Evolutionary conservation across 2,888 invertebrate species (phyloP).

Genomic region (Eurois occulta): DNA sequence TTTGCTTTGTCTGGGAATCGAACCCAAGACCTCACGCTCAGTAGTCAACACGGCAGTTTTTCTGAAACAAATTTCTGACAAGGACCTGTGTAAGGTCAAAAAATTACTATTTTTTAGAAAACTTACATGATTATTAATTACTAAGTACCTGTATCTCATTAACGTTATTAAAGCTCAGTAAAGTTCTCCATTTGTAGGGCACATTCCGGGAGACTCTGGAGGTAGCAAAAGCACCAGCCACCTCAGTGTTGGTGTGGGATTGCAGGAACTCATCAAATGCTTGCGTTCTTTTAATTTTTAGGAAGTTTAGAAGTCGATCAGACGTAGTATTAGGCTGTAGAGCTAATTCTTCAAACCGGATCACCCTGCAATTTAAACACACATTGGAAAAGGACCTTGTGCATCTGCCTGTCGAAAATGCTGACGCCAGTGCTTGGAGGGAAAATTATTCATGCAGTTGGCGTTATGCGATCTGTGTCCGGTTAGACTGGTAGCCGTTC

Average conservation of each 20-base stretch:
- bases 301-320: slow-evolving; percentile 93
- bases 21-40: not conserved
- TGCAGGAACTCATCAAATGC: slow-evolving; percentile 93
- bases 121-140: not conserved
- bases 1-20: not conserved
- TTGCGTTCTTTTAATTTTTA: slow-evolving; percentile 92
- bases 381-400: not conserved
- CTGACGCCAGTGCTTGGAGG: not conserved
- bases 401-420: not conserved
- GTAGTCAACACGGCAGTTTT: not conserved
- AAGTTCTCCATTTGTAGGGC: slow-evolving; percentile 96
- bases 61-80: not conserved
- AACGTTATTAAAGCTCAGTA: slow-evolving; percentile 93
- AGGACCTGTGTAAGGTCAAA: not conserved
- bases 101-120: not conserved
- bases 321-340: slow-evolving; percentile 93
- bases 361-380: slow-evolving; percentile 14
- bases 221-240: slow-evolving; percentile 96
- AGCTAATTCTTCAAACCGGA: slow-evolving; percentile 95
- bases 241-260: slow-evolving; percentile 94
- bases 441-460: not conserved
- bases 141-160: slow-evolving; percentile 89
- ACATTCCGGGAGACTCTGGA: slow-evolving; percentile 95
- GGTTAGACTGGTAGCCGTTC: not conserved
- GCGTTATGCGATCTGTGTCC: not conserved